Conservation (phyloP, 2,888 invertebrate genomes). For the Drosophila siamana region DNA sequence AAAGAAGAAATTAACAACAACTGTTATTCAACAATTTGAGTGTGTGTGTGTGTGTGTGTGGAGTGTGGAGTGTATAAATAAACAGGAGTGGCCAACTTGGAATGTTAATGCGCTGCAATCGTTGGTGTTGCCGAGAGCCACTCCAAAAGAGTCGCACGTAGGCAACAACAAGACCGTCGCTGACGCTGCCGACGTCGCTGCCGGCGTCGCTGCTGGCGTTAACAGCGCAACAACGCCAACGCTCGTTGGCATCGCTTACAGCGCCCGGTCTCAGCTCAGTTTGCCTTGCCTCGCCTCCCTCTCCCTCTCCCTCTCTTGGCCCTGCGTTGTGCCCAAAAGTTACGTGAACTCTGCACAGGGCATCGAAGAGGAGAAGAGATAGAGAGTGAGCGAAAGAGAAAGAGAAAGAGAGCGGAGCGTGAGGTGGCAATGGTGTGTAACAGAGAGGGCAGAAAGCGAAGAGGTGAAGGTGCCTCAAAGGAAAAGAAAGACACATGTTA, state of each 20-base stretch:
- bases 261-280: not conserved
- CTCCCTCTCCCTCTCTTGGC: not conserved
- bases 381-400: not conserved
- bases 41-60: constrained; percentile 30
- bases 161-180: constrained; percentile 37
- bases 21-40: constrained; percentile 74
- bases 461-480: too few species aligned
- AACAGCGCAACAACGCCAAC: constrained; percentile 10
- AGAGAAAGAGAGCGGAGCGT: not conserved
- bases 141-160: constrained; percentile 68
- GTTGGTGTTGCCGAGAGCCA: constrained; percentile 66
- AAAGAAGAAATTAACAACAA: constrained; percentile 63
- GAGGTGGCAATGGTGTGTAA: not conserved
- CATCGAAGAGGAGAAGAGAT: constrained; percentile 1
- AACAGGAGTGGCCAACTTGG: constrained; percentile 81
- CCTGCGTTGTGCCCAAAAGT: constrained; percentile 45
- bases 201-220: constrained; percentile 1
- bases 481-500: too few species aligned
- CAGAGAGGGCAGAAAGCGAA: not conserved
- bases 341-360: constrained; percentile 67
- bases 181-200: constrained; percentile 9
- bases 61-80: constrained; percentile 51
- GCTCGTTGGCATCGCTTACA: constrained; percentile 7
- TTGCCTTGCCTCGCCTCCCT: not conserved
- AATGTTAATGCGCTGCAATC: constrained; percentile 80